Base-by-base conservation (phyloP, 1,140 invertebrate species). In the Thrips palmi region DNA sequence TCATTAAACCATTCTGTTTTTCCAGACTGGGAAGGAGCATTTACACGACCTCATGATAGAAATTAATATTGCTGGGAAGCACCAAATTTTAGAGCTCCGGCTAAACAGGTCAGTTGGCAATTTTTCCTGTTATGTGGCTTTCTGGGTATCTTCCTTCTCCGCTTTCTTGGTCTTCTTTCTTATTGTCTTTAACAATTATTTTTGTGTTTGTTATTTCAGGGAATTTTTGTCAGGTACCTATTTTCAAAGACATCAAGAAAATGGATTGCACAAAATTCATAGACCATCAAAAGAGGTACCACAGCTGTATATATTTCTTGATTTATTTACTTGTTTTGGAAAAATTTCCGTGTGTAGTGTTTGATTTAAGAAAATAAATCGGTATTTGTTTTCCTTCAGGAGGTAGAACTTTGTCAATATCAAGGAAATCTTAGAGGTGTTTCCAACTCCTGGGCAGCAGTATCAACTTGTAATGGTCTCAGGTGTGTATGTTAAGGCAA, bases 381-480 rank as follows among this genome's bases (percentile, higher is more conserved):
- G 54, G 54, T 35, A 41, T 53, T 37, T 20, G 8, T n/a, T 30
- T 10, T 24, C 17, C 10, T 20, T 18, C 58, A 84, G 79, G 74
- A 79, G 49, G 47, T 67, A 19, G 68, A 74, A 39, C 54, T 85
- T 47, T 89, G 84, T 57, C 79, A 85, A 50, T 89, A 89, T 51
- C 70, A 78, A 52, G 88, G 88, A 19, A 71, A 62, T 28, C 65
- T 92, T n/a, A 57, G 72, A 42, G 71, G 67, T 37, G 58, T 69
- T 40, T 60, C 66, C 4, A 59, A 67, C 22, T 89, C 86, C 1
- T 81, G 77, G 72, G 85, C 70, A 29, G 87, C 86, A 0, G 45
- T 92, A 11, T 91, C 86, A 30, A 89, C 85, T 6, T 92, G 88
- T 52, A 59, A 66, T 47, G 74, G 77, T 17, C 57, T 91, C 28